Evolutionary conservation across 2,113 vertebrate genomes (phyloP).

Genomic region (Indicator maculatus): DNA sequence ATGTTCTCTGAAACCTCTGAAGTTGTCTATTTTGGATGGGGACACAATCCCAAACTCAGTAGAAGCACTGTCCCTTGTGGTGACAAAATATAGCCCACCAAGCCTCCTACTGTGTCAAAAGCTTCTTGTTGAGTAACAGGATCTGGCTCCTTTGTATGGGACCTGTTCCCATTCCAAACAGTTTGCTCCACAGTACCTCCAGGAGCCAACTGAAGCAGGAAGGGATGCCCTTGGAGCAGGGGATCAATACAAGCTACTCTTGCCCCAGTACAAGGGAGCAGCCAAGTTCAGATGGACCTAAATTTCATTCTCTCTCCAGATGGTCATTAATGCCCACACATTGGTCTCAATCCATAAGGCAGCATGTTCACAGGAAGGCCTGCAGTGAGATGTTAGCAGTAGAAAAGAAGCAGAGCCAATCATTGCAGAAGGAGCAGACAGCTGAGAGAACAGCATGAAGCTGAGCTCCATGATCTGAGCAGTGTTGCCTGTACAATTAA

Average conservation of each 20-base stretch:
- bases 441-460: conserved; percentile 61
- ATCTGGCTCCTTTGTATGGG: neutral
- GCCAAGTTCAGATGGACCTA: conserved; percentile 17
- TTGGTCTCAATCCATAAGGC: conserved; percentile 56
- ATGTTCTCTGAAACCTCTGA: neutral
- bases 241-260: neutral
- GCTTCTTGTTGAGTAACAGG: neutral
- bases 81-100: neutral
- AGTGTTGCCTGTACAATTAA: conserved; percentile 57
- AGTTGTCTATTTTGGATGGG: neutral
- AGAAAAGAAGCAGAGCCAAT: conserved; percentile 43
- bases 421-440: conserved; percentile 54
- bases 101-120: neutral
- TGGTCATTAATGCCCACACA: conserved; percentile 47
- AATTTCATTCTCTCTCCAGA: conserved; percentile 35
- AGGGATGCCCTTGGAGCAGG: neutral
- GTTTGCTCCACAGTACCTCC: neutral
- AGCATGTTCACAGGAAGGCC: conserved; percentile 46
- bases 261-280: neutral
- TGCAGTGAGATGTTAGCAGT: neutral
- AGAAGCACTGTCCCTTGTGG: neutral
- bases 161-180: neutral
- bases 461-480: conserved; percentile 51
- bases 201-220: neutral
- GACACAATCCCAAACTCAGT: neutral